Conservation (phyloP, 2,113 vertebrate species). For the Alces alces region DNA sequence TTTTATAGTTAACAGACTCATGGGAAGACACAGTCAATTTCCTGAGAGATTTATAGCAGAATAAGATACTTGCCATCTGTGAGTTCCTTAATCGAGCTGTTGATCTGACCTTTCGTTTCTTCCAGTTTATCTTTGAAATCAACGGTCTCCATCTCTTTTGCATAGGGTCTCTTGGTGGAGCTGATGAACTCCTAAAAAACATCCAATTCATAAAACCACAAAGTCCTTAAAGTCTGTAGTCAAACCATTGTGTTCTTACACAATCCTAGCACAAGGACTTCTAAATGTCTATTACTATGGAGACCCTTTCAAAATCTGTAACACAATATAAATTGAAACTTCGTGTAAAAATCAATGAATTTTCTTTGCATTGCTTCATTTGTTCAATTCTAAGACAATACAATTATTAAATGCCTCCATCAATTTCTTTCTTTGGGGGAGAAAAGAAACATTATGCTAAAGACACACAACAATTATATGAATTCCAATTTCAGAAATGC, state of each 20-base stretch:
- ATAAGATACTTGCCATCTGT: constrained; percentile 77
- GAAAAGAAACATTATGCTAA: not conserved
- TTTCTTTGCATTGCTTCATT: not conserved
- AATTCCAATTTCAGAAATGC: not conserved
- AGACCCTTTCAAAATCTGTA: not conserved
- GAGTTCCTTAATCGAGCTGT: constrained; percentile 82
- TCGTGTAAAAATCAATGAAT: not conserved
- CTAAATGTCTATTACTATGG: not conserved
- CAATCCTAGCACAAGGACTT: not conserved
- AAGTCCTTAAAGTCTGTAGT: not conserved
- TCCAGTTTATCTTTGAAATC: constrained; percentile 84
- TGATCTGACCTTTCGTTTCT: constrained; percentile 82
- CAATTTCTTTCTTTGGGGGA: not conserved
- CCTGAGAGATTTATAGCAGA: not conserved
- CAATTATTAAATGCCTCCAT: not conserved
- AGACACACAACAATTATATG: not conserved
- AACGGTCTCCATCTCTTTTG: constrained; percentile 81
- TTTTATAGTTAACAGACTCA: not conserved
- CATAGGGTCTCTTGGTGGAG: constrained; percentile 84
- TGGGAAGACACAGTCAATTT: not conserved
- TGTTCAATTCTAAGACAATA: not conserved
- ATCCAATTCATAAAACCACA: constrained; percentile 19
- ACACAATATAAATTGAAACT: not conserved
- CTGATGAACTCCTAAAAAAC: constrained; percentile 82
- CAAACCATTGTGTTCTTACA: not conserved